Base-by-base conservation (phyloP, 2,888 invertebrate genomes). In the Orthosia cruda region DNA sequence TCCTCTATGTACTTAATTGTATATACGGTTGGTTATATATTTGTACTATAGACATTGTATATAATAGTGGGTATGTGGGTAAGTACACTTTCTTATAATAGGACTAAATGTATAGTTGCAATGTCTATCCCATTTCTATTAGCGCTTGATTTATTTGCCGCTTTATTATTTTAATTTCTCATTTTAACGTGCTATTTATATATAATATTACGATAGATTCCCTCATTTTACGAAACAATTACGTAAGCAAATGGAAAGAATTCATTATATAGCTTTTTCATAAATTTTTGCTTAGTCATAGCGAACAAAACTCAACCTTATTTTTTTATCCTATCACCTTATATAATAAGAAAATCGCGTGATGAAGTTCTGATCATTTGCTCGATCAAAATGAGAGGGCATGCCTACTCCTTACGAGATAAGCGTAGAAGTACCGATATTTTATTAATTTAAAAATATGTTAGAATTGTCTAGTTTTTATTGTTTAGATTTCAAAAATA, bases 111-210 rank as follows among this genome's bases (percentile, higher is more conserved):
- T 83, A 85, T 87, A 80, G 84, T 77, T 75, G 91, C 92, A 78
- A 91, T 92, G 91, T 91, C 88, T 87, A 86, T 89, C 80, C 66
- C 57, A 87, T 77, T 85, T 88, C 86, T 77, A 80, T 89, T 92
- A 91, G 89, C 68, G 95, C 96, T 95, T 94, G 69, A 89, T 93
- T 95, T 87, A 89, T 92, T 95, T 96, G 95, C 95, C 72, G 95
- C 95, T 95, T 95, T 80, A 84, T 92, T 88, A 85, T 89, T 91
- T 91, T 89, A 76, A 83, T 91, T 94, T 90, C 69, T 82, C 74
- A 87, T 83, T 82, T 80, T 79, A 78, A 81, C 70, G 68, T 84
- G 87, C 87, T 77, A 85, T 84, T 85, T 76, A 77, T 65, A 79
- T 71, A 84, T 71, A 74, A 62, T 67, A 49, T 82, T 75, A 75